A percentile compares a stretch with the other conserved stretches of the same genome.
Evolutionary conservation across 2,888 invertebrate species (phyloP).

Genomic region (Metellina segmentata): DNA sequence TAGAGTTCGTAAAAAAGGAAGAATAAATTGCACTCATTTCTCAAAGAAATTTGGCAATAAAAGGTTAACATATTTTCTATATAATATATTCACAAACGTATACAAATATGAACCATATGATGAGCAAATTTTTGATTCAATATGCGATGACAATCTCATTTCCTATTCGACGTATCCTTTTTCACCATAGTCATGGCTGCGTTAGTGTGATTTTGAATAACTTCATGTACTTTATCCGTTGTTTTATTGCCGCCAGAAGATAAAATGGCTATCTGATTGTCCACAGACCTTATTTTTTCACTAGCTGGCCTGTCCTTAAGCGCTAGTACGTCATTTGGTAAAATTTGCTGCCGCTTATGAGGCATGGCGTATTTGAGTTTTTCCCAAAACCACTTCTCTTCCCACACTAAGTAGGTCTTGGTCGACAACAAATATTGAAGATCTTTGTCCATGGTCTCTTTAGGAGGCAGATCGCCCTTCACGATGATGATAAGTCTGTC

Average conservation of each 20-base stretch:
- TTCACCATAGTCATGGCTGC: slow-evolving; percentile 28
- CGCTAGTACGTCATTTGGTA: slow-evolving; percentile 57
- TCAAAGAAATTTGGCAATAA: not conserved
- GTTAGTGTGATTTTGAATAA: slow-evolving; percentile 38
- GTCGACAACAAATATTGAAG: slow-evolving; percentile 78
- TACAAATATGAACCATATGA: not conserved
- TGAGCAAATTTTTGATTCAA: not conserved
- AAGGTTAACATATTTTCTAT: not conserved
- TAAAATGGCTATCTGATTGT: slow-evolving; percentile 72
- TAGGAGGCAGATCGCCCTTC: slow-evolving; percentile 78
- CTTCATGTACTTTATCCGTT: slow-evolving; percentile 32
- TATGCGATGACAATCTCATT: not conserved
- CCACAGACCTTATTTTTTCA: slow-evolving; percentile 66
- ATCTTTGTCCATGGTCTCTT: slow-evolving; percentile 78
- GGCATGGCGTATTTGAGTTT: slow-evolving; percentile 79
- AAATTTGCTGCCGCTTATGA: slow-evolving; percentile 69
- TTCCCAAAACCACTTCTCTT: slow-evolving; percentile 79
- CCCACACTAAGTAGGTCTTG: slow-evolving; percentile 79
- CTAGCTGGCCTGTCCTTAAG: slow-evolving; percentile 71
- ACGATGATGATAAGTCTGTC: slow-evolving; percentile 79
- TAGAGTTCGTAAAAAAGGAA: not conserved
- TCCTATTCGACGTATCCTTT: slow-evolving; percentile 25
- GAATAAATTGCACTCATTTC: not conserved
- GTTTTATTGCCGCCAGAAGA: slow-evolving; percentile 34
- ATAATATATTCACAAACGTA: not conserved